A percentile compares a stretch with the other conserved stretches of the same genome.
Conservation (phyloP, 2,113 vertebrate species). For the Ameiurus melas region DNA sequence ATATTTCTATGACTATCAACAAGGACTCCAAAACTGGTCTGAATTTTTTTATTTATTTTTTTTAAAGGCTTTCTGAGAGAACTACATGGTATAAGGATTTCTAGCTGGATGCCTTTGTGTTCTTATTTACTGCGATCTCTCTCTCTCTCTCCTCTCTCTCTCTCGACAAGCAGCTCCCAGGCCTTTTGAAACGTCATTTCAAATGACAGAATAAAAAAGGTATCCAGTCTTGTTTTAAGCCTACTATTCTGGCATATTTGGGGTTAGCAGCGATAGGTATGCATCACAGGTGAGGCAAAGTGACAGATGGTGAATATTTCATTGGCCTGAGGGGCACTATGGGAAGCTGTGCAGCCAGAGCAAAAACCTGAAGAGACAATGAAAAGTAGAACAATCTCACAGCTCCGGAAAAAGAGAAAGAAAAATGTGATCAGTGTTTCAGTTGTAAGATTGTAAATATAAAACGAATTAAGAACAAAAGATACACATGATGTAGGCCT, state of each 20-base stretch:
- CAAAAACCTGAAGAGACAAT: slow-evolving; percentile 48
- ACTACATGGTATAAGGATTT: not conserved
- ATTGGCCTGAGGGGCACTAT: slow-evolving; percentile 54
- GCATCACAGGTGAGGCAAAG: slow-evolving; percentile 63
- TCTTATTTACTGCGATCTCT: not conserved
- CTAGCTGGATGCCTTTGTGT: not conserved
- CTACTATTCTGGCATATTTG: slow-evolving; percentile 45
- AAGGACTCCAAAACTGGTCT: not conserved
- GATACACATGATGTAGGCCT: not conserved
- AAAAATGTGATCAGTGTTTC: not conserved
- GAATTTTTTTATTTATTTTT: too few species aligned
- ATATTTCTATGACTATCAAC: slow-evolving; percentile 10
- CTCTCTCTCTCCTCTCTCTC: not conserved
- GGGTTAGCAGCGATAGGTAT: slow-evolving; percentile 45
- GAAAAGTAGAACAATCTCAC: slow-evolving; percentile 44
- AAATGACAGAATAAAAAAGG: not conserved
- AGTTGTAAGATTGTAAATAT: not conserved
- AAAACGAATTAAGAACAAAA: not conserved
- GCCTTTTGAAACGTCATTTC: not conserved
- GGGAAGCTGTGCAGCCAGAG: slow-evolving; percentile 40
- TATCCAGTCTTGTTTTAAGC: not conserved
- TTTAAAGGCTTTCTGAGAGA: slow-evolving; percentile 5
- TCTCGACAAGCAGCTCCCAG: not conserved
- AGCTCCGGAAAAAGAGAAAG: not conserved
- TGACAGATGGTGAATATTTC: slow-evolving; percentile 75